These are phyloP conservation scores for Liposcelis brunnea DNA, from an alignment of 2,888 invertebrate genomes.

Conservation along the genomic window DNA sequence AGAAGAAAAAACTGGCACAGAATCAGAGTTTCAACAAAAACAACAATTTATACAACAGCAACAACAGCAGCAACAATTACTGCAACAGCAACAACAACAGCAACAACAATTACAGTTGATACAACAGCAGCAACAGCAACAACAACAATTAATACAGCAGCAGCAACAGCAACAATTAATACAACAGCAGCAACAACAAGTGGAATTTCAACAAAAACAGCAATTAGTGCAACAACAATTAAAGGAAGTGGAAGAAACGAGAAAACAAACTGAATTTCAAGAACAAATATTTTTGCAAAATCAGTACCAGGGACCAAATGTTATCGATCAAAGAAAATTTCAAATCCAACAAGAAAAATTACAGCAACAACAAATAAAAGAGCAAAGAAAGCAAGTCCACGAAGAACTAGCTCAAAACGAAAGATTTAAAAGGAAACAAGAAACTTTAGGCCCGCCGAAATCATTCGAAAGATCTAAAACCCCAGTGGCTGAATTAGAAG, in stretches of 20 bases:
- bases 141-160: slow-evolving; percentile 18
- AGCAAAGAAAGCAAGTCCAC: slow-evolving; percentile 11
- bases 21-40: slow-evolving; percentile 11
- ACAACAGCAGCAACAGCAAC: slow-evolving; percentile 15
- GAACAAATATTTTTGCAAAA: too few relatives aligned
- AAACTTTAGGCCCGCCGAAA: neutral
- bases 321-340: slow-evolving; percentile 1
- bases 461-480: slow-evolving; percentile 5
- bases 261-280: too few relatives aligned
- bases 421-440: slow-evolving; percentile 3
- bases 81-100: too few relatives aligned
- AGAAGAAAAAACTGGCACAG: slow-evolving; percentile 3
- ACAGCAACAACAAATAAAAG: slow-evolving; percentile 9
- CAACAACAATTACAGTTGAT: too few relatives aligned
- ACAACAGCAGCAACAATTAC: neutral
- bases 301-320: too few relatives aligned
- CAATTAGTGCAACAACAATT: too few relatives aligned
- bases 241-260: too few relatives aligned
- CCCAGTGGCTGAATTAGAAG: slow-evolving; percentile 7
- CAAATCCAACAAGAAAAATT: slow-evolving; percentile 8
- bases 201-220: slow-evolving; percentile 10
- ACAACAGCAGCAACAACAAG: too few relatives aligned
- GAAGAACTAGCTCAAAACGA: slow-evolving; percentile 1
- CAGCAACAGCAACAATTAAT: slow-evolving; percentile 16
- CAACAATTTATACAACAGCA: too few relatives aligned